Conservation (phyloP, 2,113 vertebrate genomes). For the Psittacara wagleri region DNA sequence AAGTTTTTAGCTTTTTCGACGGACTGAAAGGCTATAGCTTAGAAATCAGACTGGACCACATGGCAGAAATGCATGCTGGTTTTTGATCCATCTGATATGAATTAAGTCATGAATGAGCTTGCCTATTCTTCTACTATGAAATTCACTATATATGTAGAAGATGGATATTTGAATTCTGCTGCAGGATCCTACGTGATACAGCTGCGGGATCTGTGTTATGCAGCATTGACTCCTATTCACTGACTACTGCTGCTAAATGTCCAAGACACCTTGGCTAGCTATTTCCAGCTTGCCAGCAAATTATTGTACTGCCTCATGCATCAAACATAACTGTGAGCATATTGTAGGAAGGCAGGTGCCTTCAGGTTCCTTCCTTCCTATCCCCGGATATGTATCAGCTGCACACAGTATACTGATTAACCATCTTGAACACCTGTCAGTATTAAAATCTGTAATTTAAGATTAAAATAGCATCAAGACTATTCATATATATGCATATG, state of each 20-base stretch:
- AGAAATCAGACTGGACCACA: background rate
- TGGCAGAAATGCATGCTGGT: background rate
- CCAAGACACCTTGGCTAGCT: background rate
- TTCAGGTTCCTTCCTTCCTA: slow-evolving; percentile 47
- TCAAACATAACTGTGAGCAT: background rate
- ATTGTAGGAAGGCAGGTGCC: background rate
- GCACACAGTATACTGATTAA: background rate
- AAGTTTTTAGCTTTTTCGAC: background rate
- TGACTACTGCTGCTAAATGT: background rate
- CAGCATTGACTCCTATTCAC: background rate
- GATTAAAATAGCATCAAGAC: slow-evolving; percentile 25
- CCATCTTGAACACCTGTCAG: background rate
- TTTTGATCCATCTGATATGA: background rate
- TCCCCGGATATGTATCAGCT: background rate
- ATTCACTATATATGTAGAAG: background rate
- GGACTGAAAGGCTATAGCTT: background rate
- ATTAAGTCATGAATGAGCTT: background rate
- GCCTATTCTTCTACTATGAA: background rate
- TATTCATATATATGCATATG: slow-evolving; percentile 25
- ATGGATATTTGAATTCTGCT: background rate
- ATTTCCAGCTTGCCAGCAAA: background rate
- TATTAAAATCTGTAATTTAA: slow-evolving; percentile 39
- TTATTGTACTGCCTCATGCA: background rate
- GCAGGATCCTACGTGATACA: background rate
- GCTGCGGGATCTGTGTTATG: background rate